Evolutionary conservation across 1,140 invertebrate genomes (phyloP), one percentile per base, ranked within the genome.

Genomic region (Trichomalopsis sarcophagae): DNA sequence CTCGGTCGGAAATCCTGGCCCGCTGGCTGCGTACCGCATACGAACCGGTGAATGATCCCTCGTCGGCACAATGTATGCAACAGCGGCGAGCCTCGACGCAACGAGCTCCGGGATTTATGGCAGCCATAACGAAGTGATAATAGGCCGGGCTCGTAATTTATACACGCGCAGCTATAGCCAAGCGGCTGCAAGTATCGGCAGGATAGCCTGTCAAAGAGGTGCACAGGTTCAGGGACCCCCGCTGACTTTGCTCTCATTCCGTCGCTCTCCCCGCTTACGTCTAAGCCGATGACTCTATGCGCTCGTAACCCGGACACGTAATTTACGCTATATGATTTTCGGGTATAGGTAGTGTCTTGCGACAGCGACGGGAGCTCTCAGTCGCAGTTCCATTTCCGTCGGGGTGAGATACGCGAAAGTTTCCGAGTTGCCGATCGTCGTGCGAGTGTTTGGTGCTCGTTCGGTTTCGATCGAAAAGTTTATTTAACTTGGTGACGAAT

Each of bases 61-160:
- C 33, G n/a, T 73, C 33, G 33, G 62, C 27, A 81, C 68, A 66
- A 81, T 80, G 50, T 71, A 71, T 23, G 73, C 83, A 78, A 55
- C 40, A 62, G 80, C 87, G 33, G 74, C 86, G 84, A 88, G 85
- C 71, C 84, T 75, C 84, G 85, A 87, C 86, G 88, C 85, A 91
- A 89, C 89, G 86, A 86, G 87, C 9, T 23, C 68, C 81, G 87
- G 84, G 85, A 89, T 88, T 89, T 87, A 89, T 87, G 87, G 88
- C 79, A 40, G 27, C 86, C 87, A 88, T 92, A 91, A 91, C 89
- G 81, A 91, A 91, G 89, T 91, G 91, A 93, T 92, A 92, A 92
- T 92, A 89, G 89, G 82, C 69, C 87, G 86, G 33, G 33, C n/a
- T 90, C 89, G 88, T 91, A 90, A 92, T 88, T 87, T 79, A 91